Conservation (phyloP, 2,888 invertebrate species). For the Hydriomena furcata region DNA sequence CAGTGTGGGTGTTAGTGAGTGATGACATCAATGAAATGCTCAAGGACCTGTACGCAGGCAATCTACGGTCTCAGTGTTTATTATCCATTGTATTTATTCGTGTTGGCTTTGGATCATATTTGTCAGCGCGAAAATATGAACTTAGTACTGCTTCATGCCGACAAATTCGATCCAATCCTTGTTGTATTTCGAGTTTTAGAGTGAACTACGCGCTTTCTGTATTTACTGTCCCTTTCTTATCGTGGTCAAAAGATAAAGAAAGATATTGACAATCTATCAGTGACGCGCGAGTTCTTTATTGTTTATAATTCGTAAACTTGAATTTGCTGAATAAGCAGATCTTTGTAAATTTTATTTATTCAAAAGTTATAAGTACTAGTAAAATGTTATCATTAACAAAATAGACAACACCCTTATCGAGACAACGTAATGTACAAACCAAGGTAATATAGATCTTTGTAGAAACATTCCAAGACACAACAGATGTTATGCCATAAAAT, state of each 20-base stretch:
- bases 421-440: constrained; percentile 16
- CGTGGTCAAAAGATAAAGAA: background rate
- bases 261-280: constrained; percentile 1
- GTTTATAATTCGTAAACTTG: background rate
- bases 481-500: background rate
- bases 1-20: constrained; percentile 12
- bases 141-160: background rate
- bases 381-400: constrained; percentile 2
- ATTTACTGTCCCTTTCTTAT: background rate
- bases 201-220: too few species aligned
- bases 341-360: constrained; percentile 16
- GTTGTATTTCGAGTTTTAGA: constrained; percentile 5
- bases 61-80: constrained; percentile 19
- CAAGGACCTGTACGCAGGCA: constrained; percentile 19
- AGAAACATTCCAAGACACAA: constrained; percentile 18
- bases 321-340: constrained; percentile 3
- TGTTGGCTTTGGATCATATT: background rate
- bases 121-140: background rate
- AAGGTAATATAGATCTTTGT: constrained; percentile 20
- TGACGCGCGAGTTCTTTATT: background rate
- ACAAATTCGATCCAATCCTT: constrained; percentile 1
- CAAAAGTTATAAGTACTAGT: constrained; percentile 1
- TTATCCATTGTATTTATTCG: constrained; percentile 7
- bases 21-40: constrained; percentile 17
- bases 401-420: constrained; percentile 1